Percentiles rank a stretch among this genome's conserved stretches.
These are phyloP conservation scores for Pica pica DNA, from an alignment of 2,113 vertebrate species.

Conservation along the genomic window DNA sequence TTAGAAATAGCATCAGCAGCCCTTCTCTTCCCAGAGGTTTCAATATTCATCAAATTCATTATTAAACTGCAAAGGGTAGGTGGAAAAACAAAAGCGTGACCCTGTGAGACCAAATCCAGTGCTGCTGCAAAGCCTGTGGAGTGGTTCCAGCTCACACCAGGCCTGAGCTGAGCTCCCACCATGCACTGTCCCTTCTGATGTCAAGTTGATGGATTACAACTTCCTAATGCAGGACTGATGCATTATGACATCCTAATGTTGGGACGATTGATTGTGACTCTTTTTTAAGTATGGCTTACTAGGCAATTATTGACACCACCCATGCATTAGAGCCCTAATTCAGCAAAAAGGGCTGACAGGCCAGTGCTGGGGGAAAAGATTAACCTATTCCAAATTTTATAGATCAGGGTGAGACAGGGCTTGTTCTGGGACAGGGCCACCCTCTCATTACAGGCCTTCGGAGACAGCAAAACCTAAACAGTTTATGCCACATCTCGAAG, in stretches of 20 bases:
- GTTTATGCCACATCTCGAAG: conserved; percentile 67
- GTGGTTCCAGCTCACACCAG: not conserved
- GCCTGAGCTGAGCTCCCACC: not conserved
- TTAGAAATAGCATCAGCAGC: not conserved
- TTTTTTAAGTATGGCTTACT: conserved; percentile 60
- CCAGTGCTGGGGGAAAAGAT: conserved; percentile 9
- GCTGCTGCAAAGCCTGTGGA: not conserved
- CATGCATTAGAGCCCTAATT: conserved; percentile 41
- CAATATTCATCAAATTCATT: not conserved
- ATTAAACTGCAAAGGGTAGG: not conserved
- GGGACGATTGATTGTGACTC: conserved; percentile 64
- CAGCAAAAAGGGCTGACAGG: conserved; percentile 31
- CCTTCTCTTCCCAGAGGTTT: not conserved
- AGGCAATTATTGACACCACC: conserved; percentile 49
- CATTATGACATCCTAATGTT: conserved; percentile 58
- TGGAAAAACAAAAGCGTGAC: not conserved
- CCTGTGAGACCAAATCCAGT: not conserved
- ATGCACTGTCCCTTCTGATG: conserved; percentile 29
- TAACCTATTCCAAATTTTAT: conserved; percentile 52
- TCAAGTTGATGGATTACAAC: conserved; percentile 49
- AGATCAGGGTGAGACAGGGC: conserved; percentile 26
- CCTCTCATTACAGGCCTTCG: conserved; percentile 63
- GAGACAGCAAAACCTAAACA: conserved; percentile 70
- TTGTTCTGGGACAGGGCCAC: conserved; percentile 26
- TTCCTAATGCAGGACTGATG: conserved; percentile 52